Conservation (phyloP, 2,888 invertebrate species). For the Thereva unica region DNA sequence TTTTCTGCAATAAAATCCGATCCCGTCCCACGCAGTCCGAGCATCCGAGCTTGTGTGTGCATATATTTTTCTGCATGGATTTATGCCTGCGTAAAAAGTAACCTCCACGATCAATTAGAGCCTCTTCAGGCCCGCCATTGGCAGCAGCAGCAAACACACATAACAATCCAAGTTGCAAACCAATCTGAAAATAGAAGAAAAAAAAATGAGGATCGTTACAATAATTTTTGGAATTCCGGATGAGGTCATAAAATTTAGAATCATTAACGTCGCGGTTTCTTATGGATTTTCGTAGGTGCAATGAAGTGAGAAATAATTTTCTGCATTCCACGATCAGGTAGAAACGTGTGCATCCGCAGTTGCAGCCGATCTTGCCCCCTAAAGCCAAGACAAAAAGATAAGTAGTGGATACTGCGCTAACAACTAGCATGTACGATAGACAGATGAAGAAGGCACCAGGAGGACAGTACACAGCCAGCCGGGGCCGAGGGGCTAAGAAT, state of each 20-base stretch:
- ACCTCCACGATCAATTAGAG: no score
- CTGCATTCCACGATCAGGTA: slow-evolving; percentile 35
- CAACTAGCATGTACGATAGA: neutral
- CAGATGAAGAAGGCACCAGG: slow-evolving; percentile 10
- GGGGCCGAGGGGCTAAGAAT: slow-evolving; percentile 18
- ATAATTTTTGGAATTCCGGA: neutral
- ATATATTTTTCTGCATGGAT: no score
- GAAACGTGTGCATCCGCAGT: slow-evolving; percentile 1
- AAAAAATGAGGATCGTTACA: slow-evolving; percentile 12
- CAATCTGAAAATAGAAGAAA: neutral
- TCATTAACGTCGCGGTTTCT: slow-evolving; percentile 11
- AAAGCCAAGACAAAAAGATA: slow-evolving; percentile 13
- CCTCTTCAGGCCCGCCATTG: no score
- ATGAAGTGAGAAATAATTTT: slow-evolving; percentile 37
- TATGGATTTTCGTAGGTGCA: slow-evolving; percentile 8
- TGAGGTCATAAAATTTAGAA: neutral
- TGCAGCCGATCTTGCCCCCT: slow-evolving; percentile 10
- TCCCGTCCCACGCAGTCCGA: no score
- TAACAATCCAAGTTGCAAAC: no score
- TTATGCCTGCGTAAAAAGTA: no score
- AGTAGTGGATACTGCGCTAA: no score
- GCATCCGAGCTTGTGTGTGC: no score
- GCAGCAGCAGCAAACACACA: no score
- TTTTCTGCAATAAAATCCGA: no score
- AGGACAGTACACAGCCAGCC: no score